Base-by-base conservation (phyloP, 2,113 vertebrate species). In the Potamarius usumacintae region DNA sequence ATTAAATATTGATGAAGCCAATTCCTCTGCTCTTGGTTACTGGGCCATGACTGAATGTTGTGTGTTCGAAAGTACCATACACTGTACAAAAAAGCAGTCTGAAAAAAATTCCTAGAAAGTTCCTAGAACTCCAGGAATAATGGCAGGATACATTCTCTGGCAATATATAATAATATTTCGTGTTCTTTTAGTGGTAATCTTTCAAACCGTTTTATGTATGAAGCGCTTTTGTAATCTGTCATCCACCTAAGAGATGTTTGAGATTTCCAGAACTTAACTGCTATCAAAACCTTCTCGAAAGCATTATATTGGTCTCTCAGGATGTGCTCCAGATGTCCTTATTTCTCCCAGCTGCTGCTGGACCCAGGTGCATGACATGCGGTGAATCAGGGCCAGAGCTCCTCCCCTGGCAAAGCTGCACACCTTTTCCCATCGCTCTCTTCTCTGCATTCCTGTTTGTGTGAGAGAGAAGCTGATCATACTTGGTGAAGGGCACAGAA, bases 351-450 rank as follows among this genome's bases (percentile, higher is more conserved):
- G 85, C 58, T 82, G 25, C 10, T 62, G 52, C 84, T 77, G 67
- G 79, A 80, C 84, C 20, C 84, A 81, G 76, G 53, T 69, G 55
- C 69, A 85, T 87, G 57, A 82, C 30, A 53, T 10, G 34, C 65
- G 55, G 12, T 79, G 81, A 67, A 81, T 83, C 78, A 91, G 89
- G 14, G 91, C 85, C 85, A 62, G 86, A 87, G 92, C 94, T 92
- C 93, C 93, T 62, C 94, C 95, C 93, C 76, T 90, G 89, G 87
- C 22, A 65, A 82, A 93, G 91, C 87, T 90, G 89, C 91, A 92
- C 94, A 95, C 94, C 94, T 94, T 94, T 92, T 92, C 79, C 62
- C 83, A 90, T 83, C 86, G 86, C 74, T 77, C 89, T 89, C 89
- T 91, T 91, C 89, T 91, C 87, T 91, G 88, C 93, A 93, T 91